A percentile compares a stretch with the other conserved stretches of the same genome.
These are phyloP conservation scores for Epicauta chinensis DNA, from an alignment of 1,140 invertebrate species.

Conservation along the genomic window DNA sequence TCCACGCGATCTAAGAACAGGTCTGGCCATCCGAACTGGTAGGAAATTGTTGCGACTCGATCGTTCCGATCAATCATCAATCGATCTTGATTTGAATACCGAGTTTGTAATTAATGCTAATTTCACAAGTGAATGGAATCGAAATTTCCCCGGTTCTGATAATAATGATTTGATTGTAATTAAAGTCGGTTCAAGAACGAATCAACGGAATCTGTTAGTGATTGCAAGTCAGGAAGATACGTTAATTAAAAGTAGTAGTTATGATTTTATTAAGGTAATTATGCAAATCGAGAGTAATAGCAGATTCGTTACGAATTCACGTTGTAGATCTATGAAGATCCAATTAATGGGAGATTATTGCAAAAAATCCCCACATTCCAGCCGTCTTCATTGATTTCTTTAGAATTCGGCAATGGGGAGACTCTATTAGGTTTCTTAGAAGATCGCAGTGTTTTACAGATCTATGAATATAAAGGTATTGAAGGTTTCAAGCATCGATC, in stretches of 20 bases:
- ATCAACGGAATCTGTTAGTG: slow-evolving; percentile 27
- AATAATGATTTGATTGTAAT: slow-evolving; percentile 27
- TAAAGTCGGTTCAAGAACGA: slow-evolving; percentile 29
- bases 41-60: slow-evolving; percentile 27
- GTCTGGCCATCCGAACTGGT: slow-evolving; percentile 30
- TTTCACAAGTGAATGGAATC: slow-evolving; percentile 5
- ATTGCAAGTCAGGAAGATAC: slow-evolving; percentile 32
- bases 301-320: slow-evolving; percentile 3
- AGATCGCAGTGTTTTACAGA: slow-evolving; percentile 30
- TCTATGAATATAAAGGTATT: slow-evolving; percentile 41
- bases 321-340: slow-evolving; percentile 39
- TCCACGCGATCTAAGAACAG: slow-evolving; percentile 31
- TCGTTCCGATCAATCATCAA: slow-evolving; percentile 10
- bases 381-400: slow-evolving; percentile 31
- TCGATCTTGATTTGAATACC: slow-evolving; percentile 16
- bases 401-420: slow-evolving; percentile 39
- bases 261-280: slow-evolving; percentile 36
- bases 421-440: slow-evolving; percentile 38
- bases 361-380: slow-evolving; percentile 38
- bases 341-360: slow-evolving; percentile 30
- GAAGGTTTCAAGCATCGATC: slow-evolving; percentile 35
- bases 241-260: slow-evolving; percentile 23
- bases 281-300: slow-evolving; percentile 4
- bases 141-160: slow-evolving; percentile 28
- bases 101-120: slow-evolving; percentile 26